Evolutionary conservation across 2,113 vertebrate genomes (phyloP).

Genomic region (Ictidomys tridecemlineatus): DNA sequence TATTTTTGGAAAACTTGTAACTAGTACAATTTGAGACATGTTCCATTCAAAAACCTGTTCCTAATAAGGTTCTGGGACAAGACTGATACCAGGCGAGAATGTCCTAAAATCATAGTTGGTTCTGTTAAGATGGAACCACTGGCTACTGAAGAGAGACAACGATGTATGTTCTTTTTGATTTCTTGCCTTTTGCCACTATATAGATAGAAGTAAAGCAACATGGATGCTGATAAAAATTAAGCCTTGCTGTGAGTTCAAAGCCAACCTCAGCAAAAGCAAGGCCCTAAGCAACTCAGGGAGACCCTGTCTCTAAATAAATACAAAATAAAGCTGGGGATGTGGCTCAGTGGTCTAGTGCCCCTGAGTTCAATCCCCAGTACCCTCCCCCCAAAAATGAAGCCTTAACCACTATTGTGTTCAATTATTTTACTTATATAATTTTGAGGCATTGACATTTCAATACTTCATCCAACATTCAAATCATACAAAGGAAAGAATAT

Average conservation of each 20-base stretch:
- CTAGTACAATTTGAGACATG: not conserved
- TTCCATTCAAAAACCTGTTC: not conserved
- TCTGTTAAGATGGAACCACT: not conserved
- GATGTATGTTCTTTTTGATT: slow-evolving; percentile 29
- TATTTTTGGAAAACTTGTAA: slow-evolving; percentile 14
- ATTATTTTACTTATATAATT: not conserved
- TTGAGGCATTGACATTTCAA: not conserved
- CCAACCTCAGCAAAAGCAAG: no score
- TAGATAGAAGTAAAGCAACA: not conserved
- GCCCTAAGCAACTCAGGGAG: no score
- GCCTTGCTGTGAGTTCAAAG: not conserved
- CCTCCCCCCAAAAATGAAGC: not conserved
- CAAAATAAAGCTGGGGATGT: no score
- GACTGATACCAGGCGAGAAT: not conserved
- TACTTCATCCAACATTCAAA: not conserved
- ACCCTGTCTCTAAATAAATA: no score
- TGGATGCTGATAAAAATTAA: not conserved
- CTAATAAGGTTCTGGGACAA: not conserved
- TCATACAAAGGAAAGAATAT: not conserved
- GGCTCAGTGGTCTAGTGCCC: no score
- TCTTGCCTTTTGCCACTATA: slow-evolving; percentile 1
- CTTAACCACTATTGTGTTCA: slow-evolving; percentile 10
- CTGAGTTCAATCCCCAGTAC: no score
- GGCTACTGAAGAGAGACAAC: not conserved
- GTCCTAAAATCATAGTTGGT: not conserved